These are phyloP conservation scores for Alloscopus bannaensis DNA, from an alignment of 2,888 invertebrate species.

Conservation along the genomic window DNA sequence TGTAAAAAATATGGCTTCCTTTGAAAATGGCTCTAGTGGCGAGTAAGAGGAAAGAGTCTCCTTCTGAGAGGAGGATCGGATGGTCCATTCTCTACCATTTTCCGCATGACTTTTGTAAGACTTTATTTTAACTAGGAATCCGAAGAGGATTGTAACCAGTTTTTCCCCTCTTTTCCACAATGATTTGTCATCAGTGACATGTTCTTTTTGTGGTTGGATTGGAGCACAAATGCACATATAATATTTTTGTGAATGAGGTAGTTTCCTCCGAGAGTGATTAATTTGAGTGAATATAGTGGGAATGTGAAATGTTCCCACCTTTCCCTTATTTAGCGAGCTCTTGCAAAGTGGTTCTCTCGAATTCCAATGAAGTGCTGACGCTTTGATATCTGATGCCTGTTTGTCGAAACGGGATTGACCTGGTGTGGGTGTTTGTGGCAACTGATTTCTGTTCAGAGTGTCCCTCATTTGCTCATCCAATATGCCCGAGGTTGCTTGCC, in stretches of 20 bases:
- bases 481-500: too few relatives aligned
- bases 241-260: slow-evolving; percentile 17
- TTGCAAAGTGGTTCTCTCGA: slow-evolving; percentile 25
- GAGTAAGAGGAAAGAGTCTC: too few relatives aligned
- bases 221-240: slow-evolving; percentile 16
- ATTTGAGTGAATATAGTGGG: slow-evolving; percentile 13
- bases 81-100: too few relatives aligned
- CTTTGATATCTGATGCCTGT: slow-evolving; percentile 27
- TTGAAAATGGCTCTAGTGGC: too few relatives aligned
- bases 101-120: too few relatives aligned
- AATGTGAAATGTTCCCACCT: slow-evolving; percentile 43
- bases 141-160: too few relatives aligned
- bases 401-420: slow-evolving; percentile 21
- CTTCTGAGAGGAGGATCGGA: too few relatives aligned
- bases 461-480: too few relatives aligned
- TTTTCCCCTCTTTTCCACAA: too few relatives aligned
- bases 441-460: too few relatives aligned
- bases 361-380: slow-evolving; percentile 18
- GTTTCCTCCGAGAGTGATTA: slow-evolving; percentile 14
- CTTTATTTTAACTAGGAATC: too few relatives aligned
- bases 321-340: slow-evolving; percentile 31
- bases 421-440: slow-evolving; percentile 21
- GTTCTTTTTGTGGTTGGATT: slow-evolving; percentile 14
- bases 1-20: too few relatives aligned
- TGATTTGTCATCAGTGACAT: slow-evolving; percentile 53